Conservation (phyloP, 2,888 invertebrate genomes). For the Hypena proboscidalis region DNA sequence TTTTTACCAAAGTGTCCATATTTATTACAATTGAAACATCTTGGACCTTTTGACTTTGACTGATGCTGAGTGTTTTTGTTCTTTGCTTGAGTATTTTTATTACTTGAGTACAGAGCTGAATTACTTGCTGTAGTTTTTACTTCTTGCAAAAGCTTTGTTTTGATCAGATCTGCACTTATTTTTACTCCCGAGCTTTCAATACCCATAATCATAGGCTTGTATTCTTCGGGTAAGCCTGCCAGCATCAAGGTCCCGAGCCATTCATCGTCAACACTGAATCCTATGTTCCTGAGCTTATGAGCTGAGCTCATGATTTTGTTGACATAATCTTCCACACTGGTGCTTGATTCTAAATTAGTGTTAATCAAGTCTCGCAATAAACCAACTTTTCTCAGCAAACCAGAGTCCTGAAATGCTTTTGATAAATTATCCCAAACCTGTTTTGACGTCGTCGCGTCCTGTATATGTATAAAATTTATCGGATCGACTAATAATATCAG, state of each 20-base stretch:
- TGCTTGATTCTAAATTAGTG: background rate
- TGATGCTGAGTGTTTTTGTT: background rate
- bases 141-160: background rate
- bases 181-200: background rate
- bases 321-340: slow-evolving; percentile 2
- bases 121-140: no score
- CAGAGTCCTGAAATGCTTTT: slow-evolving; percentile 7
- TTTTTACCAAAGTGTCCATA: background rate
- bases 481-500: slow-evolving; percentile 8
- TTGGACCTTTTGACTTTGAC: background rate
- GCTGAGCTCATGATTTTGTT: no score
- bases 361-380: slow-evolving; percentile 6
- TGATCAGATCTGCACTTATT: background rate
- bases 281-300: no score
- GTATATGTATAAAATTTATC: slow-evolving; percentile 5
- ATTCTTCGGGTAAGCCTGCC: background rate
- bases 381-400: slow-evolving; percentile 4
- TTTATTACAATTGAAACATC: background rate
- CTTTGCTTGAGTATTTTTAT: background rate
- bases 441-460: background rate
- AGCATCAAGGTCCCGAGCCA: background rate
- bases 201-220: slow-evolving; percentile 1
- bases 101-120: background rate
- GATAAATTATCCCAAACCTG: slow-evolving; percentile 6
- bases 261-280: background rate